Percentiles rank a stretch among this genome's conserved stretches.
phyloP scores from a whole-genome alignment of 2,888 invertebrate species.

The Lasioglossum lativentre region DNA sequence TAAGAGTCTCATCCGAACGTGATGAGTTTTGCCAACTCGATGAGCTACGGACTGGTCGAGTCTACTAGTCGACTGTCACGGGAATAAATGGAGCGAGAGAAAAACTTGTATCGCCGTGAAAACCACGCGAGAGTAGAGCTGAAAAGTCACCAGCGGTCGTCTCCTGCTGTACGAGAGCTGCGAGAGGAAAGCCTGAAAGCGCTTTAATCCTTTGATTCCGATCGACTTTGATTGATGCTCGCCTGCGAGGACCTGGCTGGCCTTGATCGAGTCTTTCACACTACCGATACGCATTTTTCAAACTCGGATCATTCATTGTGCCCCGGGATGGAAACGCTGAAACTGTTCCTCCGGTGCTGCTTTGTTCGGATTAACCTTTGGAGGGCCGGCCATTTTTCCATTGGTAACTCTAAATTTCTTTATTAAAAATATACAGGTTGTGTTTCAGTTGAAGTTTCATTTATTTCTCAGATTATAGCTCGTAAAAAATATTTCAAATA shows the following conservation, averaged over 20 bases:
- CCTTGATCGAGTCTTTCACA: slow-evolving; percentile 35
- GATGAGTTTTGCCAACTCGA: not conserved
- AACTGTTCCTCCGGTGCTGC: not conserved
- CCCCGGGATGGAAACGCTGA: not conserved
- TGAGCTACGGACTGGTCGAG: not conserved
- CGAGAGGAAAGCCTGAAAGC: slow-evolving; percentile 18
- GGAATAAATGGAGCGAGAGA: slow-evolving; percentile 16
- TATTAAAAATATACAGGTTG: not conserved
- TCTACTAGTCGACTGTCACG: not conserved
- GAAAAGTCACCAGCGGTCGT: slow-evolving; percentile 13
- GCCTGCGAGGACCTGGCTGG: slow-evolving; percentile 21
- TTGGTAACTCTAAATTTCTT: not conserved
- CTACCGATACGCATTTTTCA: slow-evolving; percentile 33
- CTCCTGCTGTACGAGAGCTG: not conserved
- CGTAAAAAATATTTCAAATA: too few relatives aligned
- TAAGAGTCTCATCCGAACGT: not conserved
- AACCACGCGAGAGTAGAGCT: slow-evolving; percentile 3
- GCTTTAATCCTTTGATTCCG: slow-evolving; percentile 37
- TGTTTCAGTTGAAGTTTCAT: too few relatives aligned
- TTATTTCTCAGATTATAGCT: too few relatives aligned
- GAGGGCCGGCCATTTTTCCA: not conserved
- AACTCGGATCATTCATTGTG: slow-evolving; percentile 23
- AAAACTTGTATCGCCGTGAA: slow-evolving; percentile 23
- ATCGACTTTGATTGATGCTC: slow-evolving; percentile 47
- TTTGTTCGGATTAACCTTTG: not conserved